Conservation (phyloP, 1,140 invertebrate species). For the Drosophila lini region DNA sequence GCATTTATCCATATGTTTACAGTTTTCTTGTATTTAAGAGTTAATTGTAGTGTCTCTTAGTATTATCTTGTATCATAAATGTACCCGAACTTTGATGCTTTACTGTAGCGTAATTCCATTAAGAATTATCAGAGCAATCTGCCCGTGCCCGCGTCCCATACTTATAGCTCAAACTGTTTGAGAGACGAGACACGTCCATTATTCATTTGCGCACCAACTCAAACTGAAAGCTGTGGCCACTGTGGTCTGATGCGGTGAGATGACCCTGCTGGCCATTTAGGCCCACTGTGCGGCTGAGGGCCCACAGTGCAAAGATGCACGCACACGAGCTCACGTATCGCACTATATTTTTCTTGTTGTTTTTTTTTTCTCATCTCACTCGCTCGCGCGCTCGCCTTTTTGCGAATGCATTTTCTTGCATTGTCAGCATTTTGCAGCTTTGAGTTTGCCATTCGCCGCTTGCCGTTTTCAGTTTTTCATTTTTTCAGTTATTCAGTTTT, state of each 20-base stretch:
- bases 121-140: constrained; percentile 15
- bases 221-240: constrained; percentile 10
- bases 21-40: not conserved
- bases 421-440: constrained; percentile 75
- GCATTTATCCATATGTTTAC: not conserved
- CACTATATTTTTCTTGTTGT: constrained; percentile 28
- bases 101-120: constrained; percentile 11
- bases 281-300: constrained; percentile 11
- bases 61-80: not conserved
- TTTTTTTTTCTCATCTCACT: constrained; percentile 25
- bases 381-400: constrained; percentile 27
- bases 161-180: constrained; percentile 30
- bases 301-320: constrained; percentile 53
- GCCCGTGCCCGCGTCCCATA: constrained; percentile 6
- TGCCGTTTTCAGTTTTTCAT: constrained; percentile 11
- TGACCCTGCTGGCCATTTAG: constrained; percentile 14
- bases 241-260: constrained; percentile 9
- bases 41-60: not conserved
- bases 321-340: constrained; percentile 58
- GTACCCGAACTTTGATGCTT: not conserved
- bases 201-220: constrained; percentile 32
- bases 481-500: constrained; percentile 21
- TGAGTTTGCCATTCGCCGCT: constrained; percentile 34
- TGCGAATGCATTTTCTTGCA: constrained; percentile 77
- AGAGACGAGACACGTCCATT: constrained; percentile 26